Evolutionary conservation across 2,113 vertebrate species (phyloP), one percentile per base, ranked within the genome.

Genomic region (Arothron firmamentum): DNA sequence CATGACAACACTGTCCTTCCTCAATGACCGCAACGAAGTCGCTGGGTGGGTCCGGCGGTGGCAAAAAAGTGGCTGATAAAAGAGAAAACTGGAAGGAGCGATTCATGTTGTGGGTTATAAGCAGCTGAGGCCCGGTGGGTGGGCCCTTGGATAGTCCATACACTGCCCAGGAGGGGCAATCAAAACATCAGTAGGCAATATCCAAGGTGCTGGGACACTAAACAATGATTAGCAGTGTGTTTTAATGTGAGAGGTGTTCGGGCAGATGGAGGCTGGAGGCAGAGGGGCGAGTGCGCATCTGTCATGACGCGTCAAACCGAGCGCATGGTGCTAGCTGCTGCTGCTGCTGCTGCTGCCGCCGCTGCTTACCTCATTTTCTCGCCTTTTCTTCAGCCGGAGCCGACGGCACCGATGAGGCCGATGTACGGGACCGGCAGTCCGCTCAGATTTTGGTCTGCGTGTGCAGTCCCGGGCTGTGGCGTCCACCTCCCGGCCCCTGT

Each of bases 331-430:
- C 65, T 53, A 70, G 68, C 57, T 41, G 34, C 34, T 12, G 9
- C 34, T 4, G 31, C 31, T 10, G 77, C 91, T 25, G 3, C 25
- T 25, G 68, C 57, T 41, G 31, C 31, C 8, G 31, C 31, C 8
- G 5, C 31, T 10, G 77, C 91, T 90, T 90, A 92, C 91, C 91
- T 92, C 91, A 92, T 92, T 84, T 82, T 86, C 77, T 58, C 63
- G 45, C 77, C 72, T 70, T 76, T 70, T 75, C 34, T 86, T 75
- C 73, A 75, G n/a, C 63, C 65, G 47, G 54, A 59, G 82, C 62
- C 64, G 78, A 70, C 70, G 66, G 53, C 70, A 75, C 62, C 9
- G 64, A 64, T 54, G 71, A 77, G 62, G 57, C 55, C 8, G 63
- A 21, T 61, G 49, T 61, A 45, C 43, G n/a, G 42, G 20, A 58